These are phyloP conservation scores for Odontophorus gujanensis DNA, from an alignment of 2,113 vertebrate genomes.

Conservation along the genomic window DNA sequence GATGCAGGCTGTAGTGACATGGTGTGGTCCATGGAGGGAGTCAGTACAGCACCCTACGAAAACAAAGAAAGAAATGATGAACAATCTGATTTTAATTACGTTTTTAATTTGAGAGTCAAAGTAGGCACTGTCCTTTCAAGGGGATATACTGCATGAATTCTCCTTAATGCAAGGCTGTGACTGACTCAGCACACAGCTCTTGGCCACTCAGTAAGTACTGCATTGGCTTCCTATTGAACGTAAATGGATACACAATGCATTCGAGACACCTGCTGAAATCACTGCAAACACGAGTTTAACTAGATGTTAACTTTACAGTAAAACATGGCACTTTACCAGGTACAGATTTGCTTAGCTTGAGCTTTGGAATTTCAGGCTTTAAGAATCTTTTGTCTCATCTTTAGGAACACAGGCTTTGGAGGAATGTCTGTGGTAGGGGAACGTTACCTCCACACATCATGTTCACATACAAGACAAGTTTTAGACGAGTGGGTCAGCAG, in stretches of 20 bases:
- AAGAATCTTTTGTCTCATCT: background rate
- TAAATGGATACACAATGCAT: background rate
- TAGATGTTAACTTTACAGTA: conserved; percentile 8
- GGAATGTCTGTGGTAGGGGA: background rate
- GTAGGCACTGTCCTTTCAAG: background rate
- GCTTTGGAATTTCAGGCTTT: background rate
- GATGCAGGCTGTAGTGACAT: conserved; percentile 97
- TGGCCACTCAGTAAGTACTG: background rate
- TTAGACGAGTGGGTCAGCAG: background rate
- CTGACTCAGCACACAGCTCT: background rate
- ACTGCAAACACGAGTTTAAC: background rate
- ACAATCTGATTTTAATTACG: background rate
- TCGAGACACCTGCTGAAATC: background rate
- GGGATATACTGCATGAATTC: background rate
- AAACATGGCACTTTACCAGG: background rate
- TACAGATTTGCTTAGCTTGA: background rate
- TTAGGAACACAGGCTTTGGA: background rate
- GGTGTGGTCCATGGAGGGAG: conserved; percentile 97
- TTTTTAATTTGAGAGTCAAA: background rate
- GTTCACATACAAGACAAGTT: background rate
- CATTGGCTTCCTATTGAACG: background rate
- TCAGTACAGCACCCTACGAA: conserved; percentile 92
- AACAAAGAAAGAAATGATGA: conserved; percentile 7
- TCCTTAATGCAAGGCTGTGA: background rate
- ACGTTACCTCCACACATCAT: fast-evolving